Evolutionary conservation across 2,113 vertebrate genomes (phyloP), one percentile per base, ranked within the genome.

Genomic region (Eurypyga helias): DNA sequence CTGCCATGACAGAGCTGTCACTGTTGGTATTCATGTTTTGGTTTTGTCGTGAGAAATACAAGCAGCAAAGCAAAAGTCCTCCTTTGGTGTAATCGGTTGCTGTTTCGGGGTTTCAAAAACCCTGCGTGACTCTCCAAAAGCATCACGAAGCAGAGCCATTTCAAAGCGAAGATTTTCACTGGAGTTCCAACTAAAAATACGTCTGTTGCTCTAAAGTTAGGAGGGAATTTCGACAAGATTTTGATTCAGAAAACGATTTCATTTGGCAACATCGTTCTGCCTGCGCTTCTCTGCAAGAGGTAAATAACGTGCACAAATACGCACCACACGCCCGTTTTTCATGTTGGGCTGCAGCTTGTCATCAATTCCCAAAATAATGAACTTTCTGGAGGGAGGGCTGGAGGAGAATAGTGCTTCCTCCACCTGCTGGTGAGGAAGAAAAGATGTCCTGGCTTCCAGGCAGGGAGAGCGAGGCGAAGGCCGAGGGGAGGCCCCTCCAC

Each of bases 401-500:
- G 75, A 96, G 93, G 48, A 96, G 95, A 97, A 93, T 65, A 96
- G 90, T 97, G 82, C 95, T 97, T 96, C 91, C 96, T 96, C 96
- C 96, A 96, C 95, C 96, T 97, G 96, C 90, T 97, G 96, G 96
- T 79, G 93, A 97, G 95, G 84, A 95, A 93, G 87, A 96, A 97
- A 91, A 79, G 79, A 86, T 15, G 26, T 43, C 28, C 33, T 23
- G 43, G 25, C 88, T 62, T 54, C 60, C 57, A 15, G 31, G 80
- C 83, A 8, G 14, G 49, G 70, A 61, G 17, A 70, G 9, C n/a
- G 28, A 55, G 21, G 48, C 33, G n/a, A 81, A 93, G 36, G 34
- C 9, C 1, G 38, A 83, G 10, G 14, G 13, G 21, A 79, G 23
- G 13, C 23, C 33, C 11, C 69, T 33, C 15, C 18, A 75, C 72